Conservation (phyloP, 2,113 vertebrate genomes). For the Nannospalax galili region DNA sequence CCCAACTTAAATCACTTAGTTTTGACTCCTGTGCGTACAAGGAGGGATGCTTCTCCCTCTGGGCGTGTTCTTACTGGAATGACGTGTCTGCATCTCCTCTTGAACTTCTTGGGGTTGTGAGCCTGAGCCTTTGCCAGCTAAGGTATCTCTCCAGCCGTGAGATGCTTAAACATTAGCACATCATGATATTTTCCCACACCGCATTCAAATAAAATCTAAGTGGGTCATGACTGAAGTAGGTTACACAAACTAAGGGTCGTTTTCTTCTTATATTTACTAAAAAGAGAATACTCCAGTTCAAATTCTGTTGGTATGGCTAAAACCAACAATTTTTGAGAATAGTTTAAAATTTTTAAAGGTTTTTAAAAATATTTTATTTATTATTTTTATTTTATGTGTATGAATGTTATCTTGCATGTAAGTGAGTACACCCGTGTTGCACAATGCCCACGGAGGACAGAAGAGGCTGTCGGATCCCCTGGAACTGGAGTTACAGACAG, state of each 20-base stretch:
- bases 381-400: background rate
- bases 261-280: background rate
- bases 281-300: constrained; percentile 33
- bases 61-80: constrained; percentile 12
- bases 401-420: too few relatives aligned
- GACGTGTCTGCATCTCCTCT: background rate
- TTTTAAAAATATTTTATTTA: too few relatives aligned
- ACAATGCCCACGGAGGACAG: background rate
- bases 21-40: background rate
- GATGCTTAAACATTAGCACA: constrained; percentile 38
- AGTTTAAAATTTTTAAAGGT: background rate
- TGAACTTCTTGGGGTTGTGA: background rate
- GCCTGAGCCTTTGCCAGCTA: too few relatives aligned
- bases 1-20: background rate
- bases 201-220: constrained; percentile 57
- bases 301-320: background rate
- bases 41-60: background rate
- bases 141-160: background rate
- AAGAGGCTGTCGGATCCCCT: background rate
- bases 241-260: constrained; percentile 8
- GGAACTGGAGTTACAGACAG: background rate
- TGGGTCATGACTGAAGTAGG: background rate
- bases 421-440: background rate
- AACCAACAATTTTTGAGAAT: constrained; percentile 17
- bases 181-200: background rate